Percentiles rank a stretch among this genome's conserved stretches.
phyloP scores from a whole-genome alignment of 53 echinoderm and acorn worm genomes.

The Crossaster papposus region DNA sequence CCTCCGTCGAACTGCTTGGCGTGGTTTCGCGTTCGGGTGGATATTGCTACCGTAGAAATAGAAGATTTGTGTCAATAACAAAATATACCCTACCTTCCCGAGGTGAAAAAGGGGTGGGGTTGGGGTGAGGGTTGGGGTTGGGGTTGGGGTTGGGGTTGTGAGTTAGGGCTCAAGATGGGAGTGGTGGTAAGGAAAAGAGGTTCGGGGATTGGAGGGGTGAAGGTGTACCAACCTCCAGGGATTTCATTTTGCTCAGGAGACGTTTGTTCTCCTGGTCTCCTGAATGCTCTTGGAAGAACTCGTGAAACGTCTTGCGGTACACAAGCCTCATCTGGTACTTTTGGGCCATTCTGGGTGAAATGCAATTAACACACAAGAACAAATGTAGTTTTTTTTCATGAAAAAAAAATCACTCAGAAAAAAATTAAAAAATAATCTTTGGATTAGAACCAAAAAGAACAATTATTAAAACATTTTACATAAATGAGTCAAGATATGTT shows the following conservation, averaged over 20 bases:
- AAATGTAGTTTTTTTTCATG: not conserved
- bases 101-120: not conserved
- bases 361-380: not conserved
- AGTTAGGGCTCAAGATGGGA: not conserved
- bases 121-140: not conserved
- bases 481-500: no score
- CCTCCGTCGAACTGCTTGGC: constrained; percentile 56
- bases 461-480: no score
- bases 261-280: constrained; percentile 66
- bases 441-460: no score
- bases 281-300: constrained; percentile 74
- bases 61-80: not conserved
- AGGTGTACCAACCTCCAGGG: constrained; percentile 79
- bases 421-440: no score
- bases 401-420: no score
- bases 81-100: not conserved
- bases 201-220: not conserved
- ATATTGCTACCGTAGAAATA: constrained; percentile 68
- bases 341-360: constrained; percentile 80
- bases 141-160: not conserved
- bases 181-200: not conserved
- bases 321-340: constrained; percentile 87
- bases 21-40: constrained; percentile 56
- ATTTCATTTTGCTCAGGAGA: constrained; percentile 87
- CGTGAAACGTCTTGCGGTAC: constrained; percentile 79